These are phyloP conservation scores for Coelinius sp. DNA, from an alignment of 2,888 invertebrate genomes.

Conservation along the genomic window DNA sequence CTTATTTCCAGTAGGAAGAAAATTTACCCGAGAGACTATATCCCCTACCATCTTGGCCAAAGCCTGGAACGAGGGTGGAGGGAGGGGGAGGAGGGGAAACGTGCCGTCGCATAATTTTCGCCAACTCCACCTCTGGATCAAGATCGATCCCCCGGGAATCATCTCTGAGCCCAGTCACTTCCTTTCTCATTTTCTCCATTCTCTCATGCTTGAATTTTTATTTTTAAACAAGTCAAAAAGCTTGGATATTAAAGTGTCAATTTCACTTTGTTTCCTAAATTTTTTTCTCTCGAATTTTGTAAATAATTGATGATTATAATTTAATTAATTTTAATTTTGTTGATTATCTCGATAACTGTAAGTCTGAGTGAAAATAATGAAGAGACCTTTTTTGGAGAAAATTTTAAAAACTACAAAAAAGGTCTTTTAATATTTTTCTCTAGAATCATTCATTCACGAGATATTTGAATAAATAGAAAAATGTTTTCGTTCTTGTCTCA, in stretches of 20 bases:
- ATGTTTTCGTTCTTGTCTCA: no score
- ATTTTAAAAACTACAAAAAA: no score
- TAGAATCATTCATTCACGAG: no score
- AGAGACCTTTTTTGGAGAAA: no score
- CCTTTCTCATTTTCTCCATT: constrained; percentile 1
- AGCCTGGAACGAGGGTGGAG: neutral
- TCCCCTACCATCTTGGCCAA: constrained; percentile 1
- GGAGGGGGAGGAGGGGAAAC: no score
- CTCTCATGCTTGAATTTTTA: neutral
- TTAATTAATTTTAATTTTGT: no score
- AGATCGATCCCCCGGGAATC: constrained; percentile 37
- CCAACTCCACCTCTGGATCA: constrained; percentile 35
- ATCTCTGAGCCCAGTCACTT: constrained; percentile 17
- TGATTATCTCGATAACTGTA: no score
- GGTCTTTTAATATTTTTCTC: no score
- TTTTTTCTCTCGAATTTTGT: neutral
- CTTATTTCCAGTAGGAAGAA: constrained; percentile 9
- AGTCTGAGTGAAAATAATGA: no score
- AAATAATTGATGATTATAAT: no score
- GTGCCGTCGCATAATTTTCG: constrained; percentile 39
- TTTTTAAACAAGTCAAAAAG: constrained; percentile 14
- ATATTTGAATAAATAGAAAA: no score
- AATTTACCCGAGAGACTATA: constrained; percentile 21
- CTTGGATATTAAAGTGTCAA: constrained; percentile 8
- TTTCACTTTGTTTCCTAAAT: neutral